Evolutionary conservation across 2,113 vertebrate genomes (phyloP).

Genomic region (Macquaria ambigua): DNA sequence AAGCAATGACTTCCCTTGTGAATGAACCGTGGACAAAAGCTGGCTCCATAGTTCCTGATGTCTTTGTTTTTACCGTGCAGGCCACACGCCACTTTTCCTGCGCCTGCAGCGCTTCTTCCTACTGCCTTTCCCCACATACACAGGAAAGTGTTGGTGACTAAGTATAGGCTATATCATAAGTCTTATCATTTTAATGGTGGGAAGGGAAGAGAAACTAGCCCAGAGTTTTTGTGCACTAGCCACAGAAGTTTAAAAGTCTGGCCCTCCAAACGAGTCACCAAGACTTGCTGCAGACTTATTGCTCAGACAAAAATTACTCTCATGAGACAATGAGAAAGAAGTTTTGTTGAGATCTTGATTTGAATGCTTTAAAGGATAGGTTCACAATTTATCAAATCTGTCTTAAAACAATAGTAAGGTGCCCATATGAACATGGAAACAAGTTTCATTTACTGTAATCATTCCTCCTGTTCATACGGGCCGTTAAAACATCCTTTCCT

Average conservation of each 20-base stretch:
- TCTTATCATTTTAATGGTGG: conserved; percentile 12
- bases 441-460: background rate
- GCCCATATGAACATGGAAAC: background rate
- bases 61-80: conserved; percentile 77
- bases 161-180: conserved; percentile 9
- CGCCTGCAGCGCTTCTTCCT: conserved; percentile 37
- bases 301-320: background rate
- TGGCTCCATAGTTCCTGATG: conserved; percentile 65
- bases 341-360: background rate
- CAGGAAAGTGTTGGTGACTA: conserved; percentile 43
- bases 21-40: conserved; percentile 78
- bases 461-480: background rate
- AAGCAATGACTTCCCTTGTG: conserved; percentile 74
- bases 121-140: background rate
- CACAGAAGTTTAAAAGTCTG: conserved; percentile 13
- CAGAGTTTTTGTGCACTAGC: background rate
- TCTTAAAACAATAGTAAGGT: background rate
- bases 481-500: background rate
- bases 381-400: background rate
- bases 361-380: background rate
- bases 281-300: conserved; percentile 16
- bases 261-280: background rate
- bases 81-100: conserved; percentile 68
- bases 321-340: background rate
- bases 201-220: background rate